Conservation (phyloP, 2,797 vertebrate species). For the Chelidonichthys spinosus region DNA sequence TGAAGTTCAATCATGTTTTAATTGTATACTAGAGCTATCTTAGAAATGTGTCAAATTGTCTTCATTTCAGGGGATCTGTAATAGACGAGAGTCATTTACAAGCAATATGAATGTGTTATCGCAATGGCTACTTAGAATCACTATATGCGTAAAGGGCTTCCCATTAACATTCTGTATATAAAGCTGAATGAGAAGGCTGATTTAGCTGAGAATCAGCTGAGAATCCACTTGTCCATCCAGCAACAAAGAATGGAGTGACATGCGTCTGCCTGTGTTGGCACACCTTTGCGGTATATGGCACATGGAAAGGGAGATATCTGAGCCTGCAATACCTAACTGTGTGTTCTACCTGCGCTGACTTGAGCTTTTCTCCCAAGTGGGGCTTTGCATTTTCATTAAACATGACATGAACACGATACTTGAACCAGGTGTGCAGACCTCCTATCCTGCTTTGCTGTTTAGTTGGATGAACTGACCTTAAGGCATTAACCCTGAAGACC, state of each 20-base stretch:
- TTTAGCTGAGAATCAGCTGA: neutral
- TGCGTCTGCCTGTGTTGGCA: constrained; percentile 20
- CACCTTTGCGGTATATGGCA: neutral
- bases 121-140: constrained; percentile 7
- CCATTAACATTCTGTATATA: neutral
- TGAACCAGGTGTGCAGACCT: neutral
- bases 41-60: constrained; percentile 2
- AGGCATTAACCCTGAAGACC: constrained; percentile 8
- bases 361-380: constrained; percentile 10
- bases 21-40: constrained; percentile 9
- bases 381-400: constrained; percentile 50
- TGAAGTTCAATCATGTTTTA: constrained; percentile 6
- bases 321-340: constrained; percentile 4
- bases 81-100: constrained; percentile 15
- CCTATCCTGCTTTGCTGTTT: constrained; percentile 1
- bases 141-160: neutral
- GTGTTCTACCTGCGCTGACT: neutral
- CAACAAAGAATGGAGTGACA: neutral
- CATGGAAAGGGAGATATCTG: constrained; percentile 11
- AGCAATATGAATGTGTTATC: constrained; percentile 1
- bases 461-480: constrained; percentile 1
- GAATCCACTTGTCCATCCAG: constrained; percentile 4
- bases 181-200: neutral
- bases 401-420: constrained; percentile 14
- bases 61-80: constrained; percentile 17